A percentile compares a stretch with the other conserved stretches of the same genome.
These are phyloP conservation scores for Esox masquinongy DNA, from an alignment of 2,797 vertebrate species.

Conservation along the genomic window DNA sequence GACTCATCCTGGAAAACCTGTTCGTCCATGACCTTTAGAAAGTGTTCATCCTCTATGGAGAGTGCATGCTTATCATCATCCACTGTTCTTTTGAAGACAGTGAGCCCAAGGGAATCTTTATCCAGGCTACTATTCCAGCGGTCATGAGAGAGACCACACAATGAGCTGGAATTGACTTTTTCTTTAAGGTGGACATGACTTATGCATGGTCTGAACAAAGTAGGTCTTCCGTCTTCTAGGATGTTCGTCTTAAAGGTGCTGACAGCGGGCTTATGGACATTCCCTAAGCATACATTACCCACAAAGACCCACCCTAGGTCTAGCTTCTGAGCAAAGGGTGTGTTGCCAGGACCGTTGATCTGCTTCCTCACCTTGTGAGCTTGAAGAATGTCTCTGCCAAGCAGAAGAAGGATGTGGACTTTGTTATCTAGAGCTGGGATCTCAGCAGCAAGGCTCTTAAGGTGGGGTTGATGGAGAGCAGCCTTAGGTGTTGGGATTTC, in stretches of 20 bases:
- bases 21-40: conserved; percentile 13
- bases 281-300: background rate
- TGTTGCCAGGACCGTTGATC: background rate
- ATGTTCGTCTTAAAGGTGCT: background rate
- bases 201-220: conserved; percentile 14
- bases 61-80: background rate
- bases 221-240: conserved; percentile 20
- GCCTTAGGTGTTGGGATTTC: background rate
- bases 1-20: background rate
- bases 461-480: background rate
- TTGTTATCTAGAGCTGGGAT: background rate
- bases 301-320: conserved; percentile 2
- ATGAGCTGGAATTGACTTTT: background rate
- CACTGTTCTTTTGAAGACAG: conserved; percentile 1
- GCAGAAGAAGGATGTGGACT: background rate
- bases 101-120: background rate
- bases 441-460: background rate
- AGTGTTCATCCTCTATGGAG: too few species aligned
- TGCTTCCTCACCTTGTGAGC: background rate
- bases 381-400: background rate
- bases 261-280: background rate
- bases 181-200: conserved; percentile 12
- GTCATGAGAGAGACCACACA: too few species aligned
- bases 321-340: background rate
- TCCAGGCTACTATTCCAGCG: too few species aligned